These are phyloP conservation scores for Desmodus rotundus DNA, from an alignment of 2,113 vertebrate species.

Conservation along the genomic window DNA sequence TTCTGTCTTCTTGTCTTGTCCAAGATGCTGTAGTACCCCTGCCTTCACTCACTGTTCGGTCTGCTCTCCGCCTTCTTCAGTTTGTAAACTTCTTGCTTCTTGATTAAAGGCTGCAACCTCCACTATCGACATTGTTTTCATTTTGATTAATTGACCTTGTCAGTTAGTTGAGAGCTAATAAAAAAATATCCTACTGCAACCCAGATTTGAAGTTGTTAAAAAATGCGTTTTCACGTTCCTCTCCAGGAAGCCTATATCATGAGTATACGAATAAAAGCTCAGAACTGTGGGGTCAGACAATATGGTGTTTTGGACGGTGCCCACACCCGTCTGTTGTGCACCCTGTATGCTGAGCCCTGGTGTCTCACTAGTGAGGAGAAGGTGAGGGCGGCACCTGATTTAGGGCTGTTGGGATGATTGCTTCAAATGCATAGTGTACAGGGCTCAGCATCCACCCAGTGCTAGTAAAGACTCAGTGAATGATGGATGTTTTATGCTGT, in stretches of 20 bases:
- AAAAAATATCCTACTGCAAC: not conserved
- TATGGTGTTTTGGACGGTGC: not conserved
- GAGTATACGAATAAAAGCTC: not conserved
- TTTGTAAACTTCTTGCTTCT: not conserved
- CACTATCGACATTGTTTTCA: not conserved
- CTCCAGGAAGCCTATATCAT: not conserved
- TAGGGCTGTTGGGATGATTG: not conserved
- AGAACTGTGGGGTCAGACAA: not conserved
- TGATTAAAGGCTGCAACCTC: not conserved
- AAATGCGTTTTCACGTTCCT: not conserved
- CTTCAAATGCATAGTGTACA: not conserved
- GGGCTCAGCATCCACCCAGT: not conserved
- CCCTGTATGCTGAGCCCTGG: not conserved
- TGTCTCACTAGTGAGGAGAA: not conserved
- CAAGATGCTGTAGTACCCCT: not conserved
- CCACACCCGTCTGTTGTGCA: not conserved
- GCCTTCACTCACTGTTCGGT: not conserved
- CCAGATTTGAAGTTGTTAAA: not conserved
- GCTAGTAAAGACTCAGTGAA: not conserved
- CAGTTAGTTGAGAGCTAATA: not conserved
- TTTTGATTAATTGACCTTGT: not conserved
- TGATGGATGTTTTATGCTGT: constrained; percentile 11
- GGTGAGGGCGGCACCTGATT: not conserved
- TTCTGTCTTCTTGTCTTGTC: not conserved
- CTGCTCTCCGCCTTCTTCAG: not conserved